Evolutionary conservation across 2,797 vertebrate species (phyloP), one percentile per base, ranked within the genome.

Genomic region (Peromyscus aztecus): DNA sequence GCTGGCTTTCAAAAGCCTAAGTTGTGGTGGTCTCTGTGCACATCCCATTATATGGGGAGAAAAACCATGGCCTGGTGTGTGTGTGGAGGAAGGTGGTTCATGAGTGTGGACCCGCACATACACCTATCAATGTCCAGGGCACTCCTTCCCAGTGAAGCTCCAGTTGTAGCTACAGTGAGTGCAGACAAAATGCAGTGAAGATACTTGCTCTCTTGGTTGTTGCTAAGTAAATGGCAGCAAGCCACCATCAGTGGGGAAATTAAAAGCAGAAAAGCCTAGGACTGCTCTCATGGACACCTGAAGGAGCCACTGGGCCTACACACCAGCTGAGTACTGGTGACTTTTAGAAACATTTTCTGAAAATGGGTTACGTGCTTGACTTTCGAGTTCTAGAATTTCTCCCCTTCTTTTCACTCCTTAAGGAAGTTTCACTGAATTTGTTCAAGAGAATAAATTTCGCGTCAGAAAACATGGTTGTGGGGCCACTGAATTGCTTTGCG

Each of bases 371-470:
- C 16, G 59, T 95, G 29, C 29, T 73, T 86, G 5, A 21, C 31
- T 91, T 93, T 91, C 37, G 71, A 40, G 21, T 89, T 95, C 49
- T 24, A 71, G 31, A 46, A 81, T 93, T 92, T 88, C 80, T 83
- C 31, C 75, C 11, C 71, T 13, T 93, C 67, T 37, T 87, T 63
- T 77, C 71, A 88, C 81, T 91, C 84, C 67, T 94, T 85, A 82
- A 94, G 91, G 71, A 78, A 69, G 90, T 91, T 24, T 83, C 34
- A 77, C 27, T 92, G 81, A 76, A 31, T 89, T 95, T 81, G 31
- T 78, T 80, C 24, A 92, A 77, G 34, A 63, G 27, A 95, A 89
- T 92, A 92, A 89, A 96, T 13, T 82, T 90, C 13, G 40, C 83
- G 87, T 95, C 8, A 78, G 76, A 92, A 71, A 31, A 78, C 31